A percentile compares a stretch with the other conserved stretches of the same genome.
phyloP scores from a whole-genome alignment of 1,140 invertebrate genomes.

The Plectus sambesii region DNA sequence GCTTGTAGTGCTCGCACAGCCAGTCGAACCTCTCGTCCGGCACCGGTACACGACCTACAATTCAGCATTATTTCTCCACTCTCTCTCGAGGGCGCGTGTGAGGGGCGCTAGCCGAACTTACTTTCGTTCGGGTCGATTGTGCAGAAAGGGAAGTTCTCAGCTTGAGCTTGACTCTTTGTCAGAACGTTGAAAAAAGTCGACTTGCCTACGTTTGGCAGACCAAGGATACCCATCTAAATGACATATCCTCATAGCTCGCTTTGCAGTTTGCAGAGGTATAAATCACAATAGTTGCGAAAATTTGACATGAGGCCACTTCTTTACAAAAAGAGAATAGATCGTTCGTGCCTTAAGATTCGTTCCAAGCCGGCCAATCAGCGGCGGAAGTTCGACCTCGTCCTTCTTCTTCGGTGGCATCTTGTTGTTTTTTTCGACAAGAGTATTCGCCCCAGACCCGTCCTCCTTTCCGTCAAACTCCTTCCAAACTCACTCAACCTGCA shows the following conservation, averaged over 20 bases:
- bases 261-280: no score
- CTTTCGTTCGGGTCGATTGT: slow-evolving; percentile 99
- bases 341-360: slow-evolving; percentile 94
- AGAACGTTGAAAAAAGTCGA: slow-evolving; percentile 99
- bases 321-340: no score
- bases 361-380: slow-evolving; percentile 85
- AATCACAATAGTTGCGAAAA: no score
- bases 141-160: slow-evolving; percentile 98
- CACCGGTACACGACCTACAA: slow-evolving; percentile 86
- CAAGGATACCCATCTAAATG: slow-evolving; percentile 41
- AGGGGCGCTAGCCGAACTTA: slow-evolving; percentile 63
- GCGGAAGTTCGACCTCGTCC: slow-evolving; percentile 64
- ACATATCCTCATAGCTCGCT: no score
- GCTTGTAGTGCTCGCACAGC: slow-evolving; percentile 84
- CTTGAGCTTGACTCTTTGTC: slow-evolving; percentile 78
- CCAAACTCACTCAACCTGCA: no score
- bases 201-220: slow-evolving; percentile 56
- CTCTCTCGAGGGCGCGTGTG: background rate
- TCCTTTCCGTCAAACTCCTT: no score
- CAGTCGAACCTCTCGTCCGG: slow-evolving; percentile 87
- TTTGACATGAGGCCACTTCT: no score
- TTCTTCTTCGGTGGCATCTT: slow-evolving; percentile 81
- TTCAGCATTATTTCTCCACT: slow-evolving; percentile 3
- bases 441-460: no score
- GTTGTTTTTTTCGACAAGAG: slow-evolving; percentile 4